phyloP scores from a whole-genome alignment of 2,113 vertebrate species.

The Nettapus auritus region DNA sequence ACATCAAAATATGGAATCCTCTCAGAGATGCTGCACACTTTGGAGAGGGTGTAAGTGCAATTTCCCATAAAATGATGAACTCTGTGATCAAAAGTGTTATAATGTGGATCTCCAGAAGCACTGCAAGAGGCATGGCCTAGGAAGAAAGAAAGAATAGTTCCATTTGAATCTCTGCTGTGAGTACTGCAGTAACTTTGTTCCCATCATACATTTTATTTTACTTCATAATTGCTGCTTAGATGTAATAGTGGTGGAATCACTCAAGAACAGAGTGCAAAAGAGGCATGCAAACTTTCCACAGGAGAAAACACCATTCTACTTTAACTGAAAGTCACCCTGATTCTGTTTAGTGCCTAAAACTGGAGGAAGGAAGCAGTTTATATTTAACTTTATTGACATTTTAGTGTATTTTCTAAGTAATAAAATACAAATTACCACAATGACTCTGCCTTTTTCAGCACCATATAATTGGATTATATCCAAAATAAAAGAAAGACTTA shows the following conservation, averaged over 20 bases:
- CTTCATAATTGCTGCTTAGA: background rate
- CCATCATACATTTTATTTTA: background rate
- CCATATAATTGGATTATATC: background rate
- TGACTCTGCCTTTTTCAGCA: background rate
- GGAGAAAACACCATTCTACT: background rate
- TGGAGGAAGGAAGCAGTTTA: background rate
- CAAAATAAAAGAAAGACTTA: background rate
- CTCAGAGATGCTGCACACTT: slow-evolving; percentile 76
- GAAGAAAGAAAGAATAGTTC: background rate
- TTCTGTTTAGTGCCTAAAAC: background rate
- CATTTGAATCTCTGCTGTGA: background rate
- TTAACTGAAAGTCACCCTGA: background rate
- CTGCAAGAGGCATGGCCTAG: slow-evolving; percentile 37
- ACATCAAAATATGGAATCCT: slow-evolving; percentile 82
- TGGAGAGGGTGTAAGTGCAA: slow-evolving; percentile 88
- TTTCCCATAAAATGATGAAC: slow-evolving; percentile 89
- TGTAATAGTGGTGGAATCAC: background rate
- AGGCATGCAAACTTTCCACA: background rate
- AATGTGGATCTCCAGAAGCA: slow-evolving; percentile 66
- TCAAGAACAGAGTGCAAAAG: background rate
- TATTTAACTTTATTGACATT: background rate
- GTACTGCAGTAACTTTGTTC: background rate
- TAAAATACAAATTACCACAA: background rate
- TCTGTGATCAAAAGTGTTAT: slow-evolving; percentile 52
- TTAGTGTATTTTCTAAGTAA: background rate